A percentile compares a stretch with the other conserved stretches of the same genome.
Conservation (phyloP, 1,140 invertebrate species). For the Sycophaga agraensis region DNA sequence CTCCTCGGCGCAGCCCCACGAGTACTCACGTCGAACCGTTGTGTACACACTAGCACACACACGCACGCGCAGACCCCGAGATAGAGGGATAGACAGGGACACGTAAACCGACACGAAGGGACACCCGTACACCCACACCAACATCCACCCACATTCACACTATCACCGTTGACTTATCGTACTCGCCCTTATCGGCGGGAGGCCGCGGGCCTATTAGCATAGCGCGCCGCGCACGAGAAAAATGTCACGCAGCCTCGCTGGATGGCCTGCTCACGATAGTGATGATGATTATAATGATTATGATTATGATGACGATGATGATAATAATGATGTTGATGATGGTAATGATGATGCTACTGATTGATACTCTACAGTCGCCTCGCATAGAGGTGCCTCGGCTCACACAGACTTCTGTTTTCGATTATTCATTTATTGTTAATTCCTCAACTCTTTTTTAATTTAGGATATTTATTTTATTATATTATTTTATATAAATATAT, state of each 20-base stretch:
- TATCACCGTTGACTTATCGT: too few relatives aligned
- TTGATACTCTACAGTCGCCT: conserved; percentile 26
- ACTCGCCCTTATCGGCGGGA: too few relatives aligned
- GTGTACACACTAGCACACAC: background rate
- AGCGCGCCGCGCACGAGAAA: background rate
- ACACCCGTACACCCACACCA: too few relatives aligned
- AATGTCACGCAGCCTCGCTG: too few relatives aligned
- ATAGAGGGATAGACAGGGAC: too few relatives aligned
- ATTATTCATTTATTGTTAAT: conserved; percentile 18
- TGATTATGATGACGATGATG: background rate
- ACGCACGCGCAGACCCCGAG: too few relatives aligned
- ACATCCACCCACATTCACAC: too few relatives aligned
- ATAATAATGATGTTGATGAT: background rate
- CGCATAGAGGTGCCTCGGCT: conserved; percentile 33
- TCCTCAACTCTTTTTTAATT: conserved; percentile 38
- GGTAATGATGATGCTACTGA: background rate
- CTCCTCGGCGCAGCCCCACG: background rate
- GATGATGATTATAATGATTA: background rate
- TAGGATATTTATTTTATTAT: conserved; percentile 49
- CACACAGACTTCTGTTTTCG: conserved; percentile 32
- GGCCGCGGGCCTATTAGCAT: too few relatives aligned
- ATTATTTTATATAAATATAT: conserved; percentile 28
- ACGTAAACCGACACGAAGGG: too few relatives aligned
- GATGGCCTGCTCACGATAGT: too few relatives aligned
- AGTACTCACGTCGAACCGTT: background rate